Evolutionary conservation across 2,888 invertebrate species (phyloP).

Genomic region (Epinotia brunnichana): DNA sequence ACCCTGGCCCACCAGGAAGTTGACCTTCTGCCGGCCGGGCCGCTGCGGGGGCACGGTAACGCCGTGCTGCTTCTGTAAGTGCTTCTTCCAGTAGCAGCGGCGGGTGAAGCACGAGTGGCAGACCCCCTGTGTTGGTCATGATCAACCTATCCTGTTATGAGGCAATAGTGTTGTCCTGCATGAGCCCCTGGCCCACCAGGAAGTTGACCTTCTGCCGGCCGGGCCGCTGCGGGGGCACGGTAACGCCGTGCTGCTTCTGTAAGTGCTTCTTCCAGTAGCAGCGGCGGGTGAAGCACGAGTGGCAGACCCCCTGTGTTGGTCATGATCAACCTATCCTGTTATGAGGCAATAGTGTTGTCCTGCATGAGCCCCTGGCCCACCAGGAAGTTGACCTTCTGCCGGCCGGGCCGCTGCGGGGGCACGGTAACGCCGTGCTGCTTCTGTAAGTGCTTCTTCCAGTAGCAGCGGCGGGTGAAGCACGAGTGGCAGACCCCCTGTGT

Average conservation of each 20-base stretch:
- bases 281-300: constrained; percentile 63
- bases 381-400: constrained; percentile 47
- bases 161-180: neutral
- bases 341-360: neutral
- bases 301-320: too few relatives aligned
- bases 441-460: constrained; percentile 69
- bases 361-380: constrained; percentile 15
- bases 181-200: constrained; percentile 9
- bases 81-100: constrained; percentile 70
- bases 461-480: constrained; percentile 64
- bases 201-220: constrained; percentile 55
- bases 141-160: too few relatives aligned
- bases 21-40: constrained; percentile 59
- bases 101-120: constrained; percentile 66
- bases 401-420: constrained; percentile 62
- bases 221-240: constrained; percentile 59
- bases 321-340: too few relatives aligned
- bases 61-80: constrained; percentile 63
- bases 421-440: constrained; percentile 62
- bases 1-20: constrained; percentile 15
- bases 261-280: constrained; percentile 72
- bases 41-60: constrained; percentile 58
- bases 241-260: constrained; percentile 61
- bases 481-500: constrained; percentile 65
- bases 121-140: too few relatives aligned